Conservation (phyloP, 2,113 vertebrate genomes). For the Rynchops niger region DNA sequence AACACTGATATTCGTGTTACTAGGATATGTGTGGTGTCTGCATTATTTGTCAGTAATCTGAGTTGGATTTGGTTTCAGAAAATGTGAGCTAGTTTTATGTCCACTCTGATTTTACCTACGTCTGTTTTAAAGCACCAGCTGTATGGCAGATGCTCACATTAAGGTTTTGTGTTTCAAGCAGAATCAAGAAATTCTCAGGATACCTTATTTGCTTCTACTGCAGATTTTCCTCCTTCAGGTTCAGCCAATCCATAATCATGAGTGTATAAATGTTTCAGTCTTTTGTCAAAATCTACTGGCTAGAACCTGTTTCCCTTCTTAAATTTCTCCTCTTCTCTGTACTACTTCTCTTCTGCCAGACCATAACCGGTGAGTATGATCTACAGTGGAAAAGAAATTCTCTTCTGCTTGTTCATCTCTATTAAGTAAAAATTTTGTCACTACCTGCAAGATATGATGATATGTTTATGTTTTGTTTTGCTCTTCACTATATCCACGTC, state of each 20-base stretch:
- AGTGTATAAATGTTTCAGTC: not conserved
- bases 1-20: not conserved
- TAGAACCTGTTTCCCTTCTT: not conserved
- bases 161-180: not conserved
- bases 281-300: not conserved
- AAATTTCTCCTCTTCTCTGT: not conserved
- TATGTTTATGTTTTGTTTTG: not conserved
- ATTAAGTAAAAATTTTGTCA: not conserved
- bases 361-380: not conserved
- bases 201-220: not conserved
- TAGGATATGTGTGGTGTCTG: not conserved
- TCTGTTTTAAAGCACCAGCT: not conserved
- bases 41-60: not conserved
- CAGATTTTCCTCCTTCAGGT: not conserved
- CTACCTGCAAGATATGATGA: not conserved
- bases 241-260: not conserved
- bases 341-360: not conserved
- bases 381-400: not conserved
- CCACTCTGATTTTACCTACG: not conserved
- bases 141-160: not conserved
- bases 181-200: not conserved
- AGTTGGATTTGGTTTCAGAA: conserved; percentile 5
- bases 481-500: not conserved
- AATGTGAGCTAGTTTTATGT: not conserved
- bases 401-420: not conserved